These are phyloP conservation scores for Drosophila subquinaria DNA, from an alignment of 2,888 invertebrate genomes.

Conservation along the genomic window DNA sequence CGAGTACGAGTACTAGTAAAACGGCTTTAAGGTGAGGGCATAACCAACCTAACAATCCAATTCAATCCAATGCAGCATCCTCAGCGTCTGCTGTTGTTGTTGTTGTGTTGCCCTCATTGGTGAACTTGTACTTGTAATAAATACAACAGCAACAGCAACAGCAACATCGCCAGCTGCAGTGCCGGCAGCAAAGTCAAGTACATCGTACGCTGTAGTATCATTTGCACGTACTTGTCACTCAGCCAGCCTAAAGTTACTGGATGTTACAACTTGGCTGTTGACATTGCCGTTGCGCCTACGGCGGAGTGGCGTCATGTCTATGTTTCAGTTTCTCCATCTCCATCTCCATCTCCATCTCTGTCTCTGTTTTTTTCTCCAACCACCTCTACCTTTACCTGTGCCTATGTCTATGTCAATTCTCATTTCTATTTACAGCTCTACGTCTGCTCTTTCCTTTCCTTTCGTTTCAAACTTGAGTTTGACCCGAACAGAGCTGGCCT, in stretches of 20 bases:
- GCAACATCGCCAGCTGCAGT: constrained; percentile 21
- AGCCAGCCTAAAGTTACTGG: constrained; percentile 56
- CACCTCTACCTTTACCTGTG: neutral
- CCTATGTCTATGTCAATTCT: constrained; percentile 18
- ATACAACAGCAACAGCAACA: constrained; percentile 61
- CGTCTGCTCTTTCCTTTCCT: neutral
- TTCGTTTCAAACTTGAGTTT: constrained; percentile 25
- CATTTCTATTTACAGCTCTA: constrained; percentile 1
- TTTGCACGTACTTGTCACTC: constrained; percentile 82
- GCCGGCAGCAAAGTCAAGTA: constrained; percentile 64
- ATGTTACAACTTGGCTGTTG: constrained; percentile 49
- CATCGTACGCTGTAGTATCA: constrained; percentile 80
- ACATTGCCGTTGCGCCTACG: constrained; percentile 37
- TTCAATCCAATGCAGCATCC: constrained; percentile 8
- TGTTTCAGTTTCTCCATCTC: neutral
- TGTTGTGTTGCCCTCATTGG: constrained; percentile 19
- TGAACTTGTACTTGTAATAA: constrained; percentile 79
- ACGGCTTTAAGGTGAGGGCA: constrained; percentile 34
- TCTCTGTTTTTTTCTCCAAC: neutral
- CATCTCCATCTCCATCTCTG: neutral
- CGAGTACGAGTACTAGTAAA: constrained; percentile 36
- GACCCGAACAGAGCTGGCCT: constrained; percentile 35
- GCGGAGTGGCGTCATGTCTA: neutral
- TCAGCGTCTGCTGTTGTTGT: constrained; percentile 34
- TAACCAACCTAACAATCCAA: constrained; percentile 14